phyloP scores from a whole-genome alignment of 1,140 invertebrate species.

The Anagrus nilaparvatae region DNA sequence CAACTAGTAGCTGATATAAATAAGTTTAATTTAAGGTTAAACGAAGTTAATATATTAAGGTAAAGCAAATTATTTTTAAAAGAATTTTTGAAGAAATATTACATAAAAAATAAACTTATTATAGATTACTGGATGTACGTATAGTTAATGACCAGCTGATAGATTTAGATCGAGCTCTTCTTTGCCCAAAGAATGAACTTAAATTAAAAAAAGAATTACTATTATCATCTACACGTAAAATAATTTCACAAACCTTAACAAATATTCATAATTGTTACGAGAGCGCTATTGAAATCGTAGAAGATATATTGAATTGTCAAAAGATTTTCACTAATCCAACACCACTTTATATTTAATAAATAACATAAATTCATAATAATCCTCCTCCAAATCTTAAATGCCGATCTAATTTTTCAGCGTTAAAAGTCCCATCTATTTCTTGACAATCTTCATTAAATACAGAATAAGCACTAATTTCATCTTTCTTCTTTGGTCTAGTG shows the following conservation, averaged over 20 bases:
- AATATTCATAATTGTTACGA: too few relatives aligned
- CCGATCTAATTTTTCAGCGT: slow-evolving; percentile 88
- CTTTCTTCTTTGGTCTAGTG: slow-evolving; percentile 53
- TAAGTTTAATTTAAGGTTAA: slow-evolving; percentile 21
- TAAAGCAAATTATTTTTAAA: slow-evolving; percentile 16
- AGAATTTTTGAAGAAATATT: slow-evolving; percentile 8
- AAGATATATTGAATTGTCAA: too few relatives aligned
- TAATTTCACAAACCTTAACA: too few relatives aligned
- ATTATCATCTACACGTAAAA: too few relatives aligned
- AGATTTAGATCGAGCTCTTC: slow-evolving; percentile 28
- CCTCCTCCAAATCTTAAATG: slow-evolving; percentile 63
- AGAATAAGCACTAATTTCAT: slow-evolving; percentile 90
- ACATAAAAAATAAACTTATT: slow-evolving; percentile 14
- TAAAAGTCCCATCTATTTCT: slow-evolving; percentile 84
- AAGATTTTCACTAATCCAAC: too few relatives aligned
- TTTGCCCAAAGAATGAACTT: too few relatives aligned
- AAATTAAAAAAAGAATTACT: too few relatives aligned
- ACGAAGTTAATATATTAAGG: slow-evolving; percentile 19
- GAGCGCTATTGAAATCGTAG: too few relatives aligned
- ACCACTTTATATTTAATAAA: too few relatives aligned
- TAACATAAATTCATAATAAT: too few relatives aligned
- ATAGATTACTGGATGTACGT: slow-evolving; percentile 26
- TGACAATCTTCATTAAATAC: slow-evolving; percentile 94
- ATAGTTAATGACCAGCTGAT: slow-evolving; percentile 34
- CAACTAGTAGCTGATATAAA: slow-evolving; percentile 14